These are phyloP conservation scores for Graptemys geographica DNA, from an alignment of 2,797 vertebrate genomes.

Conservation along the genomic window DNA sequence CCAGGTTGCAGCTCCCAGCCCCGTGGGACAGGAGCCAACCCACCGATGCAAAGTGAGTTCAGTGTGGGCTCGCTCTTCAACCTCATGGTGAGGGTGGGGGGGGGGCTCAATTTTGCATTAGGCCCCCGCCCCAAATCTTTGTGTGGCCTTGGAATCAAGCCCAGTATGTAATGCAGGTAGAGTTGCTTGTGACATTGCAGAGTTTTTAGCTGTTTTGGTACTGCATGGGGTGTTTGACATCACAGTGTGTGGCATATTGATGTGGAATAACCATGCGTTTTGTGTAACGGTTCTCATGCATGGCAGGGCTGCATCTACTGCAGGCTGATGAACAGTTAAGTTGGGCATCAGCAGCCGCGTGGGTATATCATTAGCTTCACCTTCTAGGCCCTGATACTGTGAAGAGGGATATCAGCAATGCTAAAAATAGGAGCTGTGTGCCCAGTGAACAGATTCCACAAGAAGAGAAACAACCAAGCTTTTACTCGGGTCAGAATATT, in stretches of 20 bases:
- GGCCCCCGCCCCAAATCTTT: neutral
- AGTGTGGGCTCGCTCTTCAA: neutral
- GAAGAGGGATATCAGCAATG: fast-evolving
- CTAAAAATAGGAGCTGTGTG: neutral
- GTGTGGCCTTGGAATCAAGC: neutral
- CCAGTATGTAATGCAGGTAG: fast-evolving
- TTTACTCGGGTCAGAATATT: neutral
- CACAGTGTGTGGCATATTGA: neutral
- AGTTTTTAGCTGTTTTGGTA: neutral
- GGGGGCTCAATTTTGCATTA: neutral
- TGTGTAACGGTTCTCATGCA: neutral
- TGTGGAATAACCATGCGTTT: neutral
- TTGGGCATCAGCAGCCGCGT: neutral
- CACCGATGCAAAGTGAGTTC: neutral
- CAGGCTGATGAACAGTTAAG: neutral
- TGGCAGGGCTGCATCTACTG: neutral
- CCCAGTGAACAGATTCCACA: neutral
- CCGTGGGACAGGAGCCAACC: neutral
- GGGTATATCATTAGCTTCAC: neutral
- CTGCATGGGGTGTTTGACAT: neutral
- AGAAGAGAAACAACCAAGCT: neutral
- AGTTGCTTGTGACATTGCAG: neutral
- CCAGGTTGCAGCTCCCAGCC: neutral
- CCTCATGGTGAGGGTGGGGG: no score
- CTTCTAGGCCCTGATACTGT: neutral